phyloP scores from a whole-genome alignment of 2,888 invertebrate genomes.

The Gasteruption jaculator region DNA sequence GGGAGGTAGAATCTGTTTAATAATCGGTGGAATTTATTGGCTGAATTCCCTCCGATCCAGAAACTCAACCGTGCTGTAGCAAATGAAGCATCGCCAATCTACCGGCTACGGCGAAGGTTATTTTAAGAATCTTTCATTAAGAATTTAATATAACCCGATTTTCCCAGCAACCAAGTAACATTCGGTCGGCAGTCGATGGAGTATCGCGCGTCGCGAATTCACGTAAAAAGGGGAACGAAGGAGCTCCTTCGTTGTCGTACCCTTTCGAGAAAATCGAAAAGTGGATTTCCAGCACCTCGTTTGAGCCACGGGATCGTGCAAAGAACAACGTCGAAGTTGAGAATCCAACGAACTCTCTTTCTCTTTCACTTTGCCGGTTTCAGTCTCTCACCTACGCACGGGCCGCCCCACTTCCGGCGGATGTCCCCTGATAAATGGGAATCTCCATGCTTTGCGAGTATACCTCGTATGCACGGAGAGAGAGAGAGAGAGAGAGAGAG shows the following conservation, averaged over 20 bases:
- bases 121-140: constrained; percentile 43
- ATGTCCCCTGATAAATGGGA: constrained; percentile 50
- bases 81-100: constrained; percentile 1
- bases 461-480: constrained; percentile 25
- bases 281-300: too few relatives aligned
- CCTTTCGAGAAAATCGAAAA: not conserved
- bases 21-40: constrained; percentile 44
- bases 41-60: constrained; percentile 20
- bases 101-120: constrained; percentile 25
- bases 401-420: constrained; percentile 50
- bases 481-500: not conserved
- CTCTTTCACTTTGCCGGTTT: constrained; percentile 1
- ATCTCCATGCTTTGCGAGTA: constrained; percentile 36
- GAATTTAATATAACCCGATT: constrained; percentile 37
- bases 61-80: not conserved
- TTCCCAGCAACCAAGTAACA: constrained; percentile 14
- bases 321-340: too few relatives aligned
- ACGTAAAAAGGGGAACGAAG: too few relatives aligned
- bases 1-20: constrained; percentile 33
- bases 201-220: too few relatives aligned
- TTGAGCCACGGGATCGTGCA: too few relatives aligned
- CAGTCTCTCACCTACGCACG: constrained; percentile 44
- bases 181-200: too few relatives aligned
- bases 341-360: too few relatives aligned
- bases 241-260: not conserved